Evolutionary conservation across 2,888 invertebrate genomes (phyloP).

Genomic region (Tridacna gigas): DNA sequence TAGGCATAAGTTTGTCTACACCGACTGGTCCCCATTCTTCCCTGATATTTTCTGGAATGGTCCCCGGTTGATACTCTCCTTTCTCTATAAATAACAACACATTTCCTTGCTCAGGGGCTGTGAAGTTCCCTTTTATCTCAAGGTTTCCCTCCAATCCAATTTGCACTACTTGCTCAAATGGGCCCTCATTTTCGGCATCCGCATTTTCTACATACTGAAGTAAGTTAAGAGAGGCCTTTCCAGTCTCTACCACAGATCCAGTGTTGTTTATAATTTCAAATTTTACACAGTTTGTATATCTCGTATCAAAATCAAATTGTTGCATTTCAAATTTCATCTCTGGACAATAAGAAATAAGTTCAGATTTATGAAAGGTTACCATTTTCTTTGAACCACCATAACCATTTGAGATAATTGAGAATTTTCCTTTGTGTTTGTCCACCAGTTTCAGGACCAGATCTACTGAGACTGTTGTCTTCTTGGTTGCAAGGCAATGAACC

Average conservation of each 20-base stretch:
- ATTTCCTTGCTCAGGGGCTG: slow-evolving; percentile 25
- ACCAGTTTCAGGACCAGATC: background rate
- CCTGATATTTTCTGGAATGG: slow-evolving; percentile 53
- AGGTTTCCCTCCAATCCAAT: slow-evolving; percentile 3
- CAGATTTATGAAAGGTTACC: background rate
- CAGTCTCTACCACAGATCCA: slow-evolving; percentile 14
- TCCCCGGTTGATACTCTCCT: slow-evolving; percentile 42
- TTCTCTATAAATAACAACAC: slow-evolving; percentile 37
- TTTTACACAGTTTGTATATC: slow-evolving; percentile 12
- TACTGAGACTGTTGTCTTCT: background rate
- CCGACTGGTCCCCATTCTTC: slow-evolving; percentile 53
- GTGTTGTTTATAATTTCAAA: slow-evolving; percentile 1
- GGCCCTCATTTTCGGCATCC: background rate
- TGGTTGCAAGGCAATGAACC: background rate
- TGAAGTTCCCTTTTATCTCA: slow-evolving; percentile 31
- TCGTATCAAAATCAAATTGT: slow-evolving; percentile 34
- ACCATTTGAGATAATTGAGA: background rate
- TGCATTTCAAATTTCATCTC: background rate
- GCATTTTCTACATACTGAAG: background rate
- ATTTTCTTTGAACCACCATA: background rate
- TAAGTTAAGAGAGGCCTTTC: background rate
- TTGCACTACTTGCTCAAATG: background rate
- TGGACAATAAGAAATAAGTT: background rate
- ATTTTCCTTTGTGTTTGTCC: background rate
- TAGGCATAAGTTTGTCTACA: slow-evolving; percentile 44